A percentile compares a stretch with the other conserved stretches of the same genome.
phyloP scores from a whole-genome alignment of 2,113 vertebrate species.

The Archilochus colubris region DNA sequence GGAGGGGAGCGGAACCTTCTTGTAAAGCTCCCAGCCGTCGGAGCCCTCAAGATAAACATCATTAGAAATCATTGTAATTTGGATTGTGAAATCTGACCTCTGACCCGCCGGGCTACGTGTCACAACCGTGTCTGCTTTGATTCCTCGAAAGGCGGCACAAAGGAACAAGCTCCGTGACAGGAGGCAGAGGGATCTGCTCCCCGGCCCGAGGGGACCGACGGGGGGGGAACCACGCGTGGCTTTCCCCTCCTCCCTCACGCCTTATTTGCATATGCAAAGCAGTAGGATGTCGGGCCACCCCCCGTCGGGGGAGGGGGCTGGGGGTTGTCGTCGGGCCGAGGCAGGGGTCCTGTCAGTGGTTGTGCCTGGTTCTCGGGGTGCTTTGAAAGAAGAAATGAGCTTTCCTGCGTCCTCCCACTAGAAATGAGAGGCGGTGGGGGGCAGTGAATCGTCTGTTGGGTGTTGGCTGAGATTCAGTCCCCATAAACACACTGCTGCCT shows the following conservation, averaged over 20 bases:
- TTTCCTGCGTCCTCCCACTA: background rate
- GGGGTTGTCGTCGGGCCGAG: background rate
- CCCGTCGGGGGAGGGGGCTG: background rate
- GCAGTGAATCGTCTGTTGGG: background rate
- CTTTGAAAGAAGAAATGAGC: background rate
- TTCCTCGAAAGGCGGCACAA: conserved; percentile 74
- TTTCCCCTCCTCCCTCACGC: background rate
- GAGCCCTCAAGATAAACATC: conserved; percentile 63
- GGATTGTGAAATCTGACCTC: conserved; percentile 75
- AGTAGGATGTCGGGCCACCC: background rate
- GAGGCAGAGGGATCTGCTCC: conserved; percentile 44
- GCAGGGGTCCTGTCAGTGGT: background rate
- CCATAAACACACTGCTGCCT: background rate
- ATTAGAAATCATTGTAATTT: conserved; percentile 71
- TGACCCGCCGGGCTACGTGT: conserved; percentile 69
- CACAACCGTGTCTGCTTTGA: conserved; percentile 75
- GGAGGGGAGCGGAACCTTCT: background rate
- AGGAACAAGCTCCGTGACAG: conserved; percentile 72
- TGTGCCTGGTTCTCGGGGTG: background rate
- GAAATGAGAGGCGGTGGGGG: background rate
- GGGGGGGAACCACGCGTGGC: conserved; percentile 54
- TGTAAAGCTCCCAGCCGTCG: conserved; percentile 43
- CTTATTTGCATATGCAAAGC: conserved; percentile 58
- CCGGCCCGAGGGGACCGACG: conserved; percentile 20
- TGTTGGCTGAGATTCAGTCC: background rate